Base-by-base conservation (phyloP, 2,888 invertebrate species). In the Hyppa rectilinea region DNA sequence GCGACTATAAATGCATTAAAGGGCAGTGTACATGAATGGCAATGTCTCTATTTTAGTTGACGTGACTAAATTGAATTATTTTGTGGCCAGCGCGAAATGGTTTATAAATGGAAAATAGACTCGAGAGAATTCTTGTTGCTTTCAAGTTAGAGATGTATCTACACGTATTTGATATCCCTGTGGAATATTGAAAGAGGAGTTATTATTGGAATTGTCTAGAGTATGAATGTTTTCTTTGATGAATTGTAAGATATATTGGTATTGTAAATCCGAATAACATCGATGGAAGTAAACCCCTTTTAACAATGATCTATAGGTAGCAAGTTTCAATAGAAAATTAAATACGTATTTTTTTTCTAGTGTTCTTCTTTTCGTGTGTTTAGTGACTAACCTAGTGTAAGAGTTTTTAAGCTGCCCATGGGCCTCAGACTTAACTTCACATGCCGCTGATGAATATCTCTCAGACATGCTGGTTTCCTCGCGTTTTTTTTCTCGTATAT, bases 1-100 rank as follows among this genome's bases (percentile, higher is more conserved):
- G 75, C 79, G 75, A 86, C 80, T 84, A 85, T 83, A 84, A 84
- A 81, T 81, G 75, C 75, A 71, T 80, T 72, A 77, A 73, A 77
- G 77, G 63, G 56, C 68, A 73, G 84, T 78, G 79, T 74, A 83
- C 73, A 86, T 83, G 83, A 82, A 78, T 76, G 71, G 71, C 53
- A 52, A 67, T 70, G 71, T 76, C 78, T 74, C 78, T 82, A 84
- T 83, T 84, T 83, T 79, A 70, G 83, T 52, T 71, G 50, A 70
- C 80, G 80, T 78, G 67, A 83, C 69, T 73, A 77, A 80, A 83
- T 83, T 81, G 64, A 81, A 78, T 81, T 81, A 81, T 68, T 65
- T 67, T 49, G 70, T 78, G 71, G 67, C 64, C 34, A 68, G 56
- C 62, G 63, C 53, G 63, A 67, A 78, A 75, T 75, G 61, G 63